phyloP scores from a whole-genome alignment of 2,113 vertebrate genomes.

The Chloropsis hardwickii region DNA sequence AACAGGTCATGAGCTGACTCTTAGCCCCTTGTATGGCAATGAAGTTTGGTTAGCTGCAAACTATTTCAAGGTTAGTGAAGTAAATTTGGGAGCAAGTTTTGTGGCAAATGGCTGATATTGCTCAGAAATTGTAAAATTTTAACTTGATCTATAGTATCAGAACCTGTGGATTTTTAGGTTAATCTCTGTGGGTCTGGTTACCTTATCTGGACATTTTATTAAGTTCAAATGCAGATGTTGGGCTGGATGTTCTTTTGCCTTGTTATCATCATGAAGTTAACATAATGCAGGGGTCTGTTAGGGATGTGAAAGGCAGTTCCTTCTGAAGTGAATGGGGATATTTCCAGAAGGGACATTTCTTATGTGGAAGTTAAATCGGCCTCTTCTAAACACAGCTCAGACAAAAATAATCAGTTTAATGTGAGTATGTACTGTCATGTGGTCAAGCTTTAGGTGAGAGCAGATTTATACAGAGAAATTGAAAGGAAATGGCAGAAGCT shows the following conservation, averaged over 20 bases:
- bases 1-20: not conserved
- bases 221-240: not conserved
- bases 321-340: slow-evolving; percentile 14
- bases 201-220: not conserved
- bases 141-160: not conserved
- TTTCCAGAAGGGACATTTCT: slow-evolving; percentile 53
- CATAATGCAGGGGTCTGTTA: not conserved
- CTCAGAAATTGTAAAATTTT: not conserved
- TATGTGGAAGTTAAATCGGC: slow-evolving; percentile 38
- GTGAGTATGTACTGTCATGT: slow-evolving; percentile 29
- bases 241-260: not conserved
- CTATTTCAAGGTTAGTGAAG: not conserved
- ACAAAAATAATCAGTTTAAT: slow-evolving; percentile 73
- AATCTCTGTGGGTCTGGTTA: not conserved
- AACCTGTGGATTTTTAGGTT: not conserved
- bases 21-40: rapidly evolving
- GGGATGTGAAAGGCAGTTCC: slow-evolving; percentile 26
- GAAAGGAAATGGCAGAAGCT: slow-evolving; percentile 53
- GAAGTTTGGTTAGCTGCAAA: not conserved
- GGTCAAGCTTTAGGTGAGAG: slow-evolving; percentile 66
- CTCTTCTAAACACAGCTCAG: slow-evolving; percentile 43
- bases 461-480: slow-evolving; percentile 71
- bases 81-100: not conserved
- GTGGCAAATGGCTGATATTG: not conserved
- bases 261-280: not conserved